Base-by-base conservation (phyloP, 23 tunicate genomes). In the Trididemnum nubilum region DNA sequence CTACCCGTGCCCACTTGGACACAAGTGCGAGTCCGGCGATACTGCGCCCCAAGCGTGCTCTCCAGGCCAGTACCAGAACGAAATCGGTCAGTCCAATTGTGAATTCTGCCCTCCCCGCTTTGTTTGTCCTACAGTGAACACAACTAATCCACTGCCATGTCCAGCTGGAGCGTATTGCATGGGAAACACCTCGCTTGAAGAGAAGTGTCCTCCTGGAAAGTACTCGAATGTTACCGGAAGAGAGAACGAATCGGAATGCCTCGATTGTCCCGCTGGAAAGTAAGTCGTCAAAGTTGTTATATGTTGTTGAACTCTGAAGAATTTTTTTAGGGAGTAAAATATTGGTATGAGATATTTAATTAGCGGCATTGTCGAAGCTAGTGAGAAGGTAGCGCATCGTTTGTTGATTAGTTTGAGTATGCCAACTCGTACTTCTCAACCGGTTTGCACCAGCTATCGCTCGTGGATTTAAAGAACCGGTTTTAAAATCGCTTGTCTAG, bases 211-310 rank as follows among this genome's bases (percentile, higher is more conserved):
- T 2, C 27, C 65, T 2, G 94, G 98, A 39, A 93, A 86, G 36
- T 93, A 51, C 33, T 93, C 98, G 0, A 88, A 84, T 67, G 34
- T 0, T 28, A 76, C 85, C 2, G 89, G 82, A 0, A 65, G 83
- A 2, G 28, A 64, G 15, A 74, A 73, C 34, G 34, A 25, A 23
- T 37, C 80, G 9, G 34, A 83, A 35, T 93, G 98, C 65, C 21
- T 23, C n/a, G 50, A 40, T 2, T 93, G 98, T 44, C 93, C 98
- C 23, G 89, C 98, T 0, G 98, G 98, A 36, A 84, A 83, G 98
- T 93, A 78, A 86, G 77, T 33, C 1, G n/a, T n/a, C n/a, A n/a
- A n/a, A n/a, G n/a, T n/a, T 24, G 32, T 63, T 5, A 61, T 9
- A 12, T 15, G 57, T 50, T n/a, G n/a, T 50, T 50, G 57, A 50